Evolutionary conservation across 2,797 vertebrate species (phyloP).

Genomic region (Cygnus olor): DNA sequence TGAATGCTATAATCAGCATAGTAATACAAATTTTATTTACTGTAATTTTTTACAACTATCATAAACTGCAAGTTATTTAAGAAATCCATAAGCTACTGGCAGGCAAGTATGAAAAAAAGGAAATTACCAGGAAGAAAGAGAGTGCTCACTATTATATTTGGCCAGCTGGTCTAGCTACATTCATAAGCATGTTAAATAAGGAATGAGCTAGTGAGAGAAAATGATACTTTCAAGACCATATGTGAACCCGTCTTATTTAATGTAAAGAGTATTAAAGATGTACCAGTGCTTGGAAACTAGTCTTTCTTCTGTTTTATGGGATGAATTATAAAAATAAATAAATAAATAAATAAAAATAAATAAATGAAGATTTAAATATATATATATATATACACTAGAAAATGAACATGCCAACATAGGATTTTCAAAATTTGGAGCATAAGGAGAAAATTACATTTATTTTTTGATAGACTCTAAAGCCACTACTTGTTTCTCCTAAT

Average conservation of each 20-base stretch:
- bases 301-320: not conserved
- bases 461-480: conserved; percentile 3
- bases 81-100: not conserved
- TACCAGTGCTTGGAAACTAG: not conserved
- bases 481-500: not conserved
- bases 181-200: not conserved
- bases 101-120: not conserved
- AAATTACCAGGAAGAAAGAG: not conserved
- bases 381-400: not conserved
- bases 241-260: not conserved
- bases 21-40: not conserved
- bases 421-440: not conserved
- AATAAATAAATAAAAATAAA: no score
- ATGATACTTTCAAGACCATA: not conserved
- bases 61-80: not conserved
- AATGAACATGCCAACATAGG: not conserved
- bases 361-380: not conserved
- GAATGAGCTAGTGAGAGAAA: not conserved
- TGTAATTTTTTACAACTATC: not conserved
- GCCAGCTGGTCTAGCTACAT: not conserved
- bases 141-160: not conserved
- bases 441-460: not conserved
- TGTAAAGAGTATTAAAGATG: not conserved
- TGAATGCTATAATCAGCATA: not conserved
- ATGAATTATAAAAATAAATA: not conserved